phyloP scores from a whole-genome alignment of 2,797 vertebrate species.

The Ispidina picta region DNA sequence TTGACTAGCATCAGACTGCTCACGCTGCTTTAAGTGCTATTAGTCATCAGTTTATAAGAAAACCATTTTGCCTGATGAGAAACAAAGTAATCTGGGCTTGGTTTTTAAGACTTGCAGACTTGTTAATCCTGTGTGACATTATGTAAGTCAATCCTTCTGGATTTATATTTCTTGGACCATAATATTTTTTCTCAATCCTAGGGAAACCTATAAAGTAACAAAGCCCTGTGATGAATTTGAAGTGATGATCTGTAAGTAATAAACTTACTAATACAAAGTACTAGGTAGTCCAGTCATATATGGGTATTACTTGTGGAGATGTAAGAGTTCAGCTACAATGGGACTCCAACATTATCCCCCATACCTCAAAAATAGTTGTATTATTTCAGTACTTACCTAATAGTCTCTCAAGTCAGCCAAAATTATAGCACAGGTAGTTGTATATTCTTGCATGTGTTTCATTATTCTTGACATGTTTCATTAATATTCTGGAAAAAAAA shows the following conservation, averaged over 20 bases:
- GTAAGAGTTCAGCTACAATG: not conserved
- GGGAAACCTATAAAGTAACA: not conserved
- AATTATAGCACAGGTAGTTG: slow-evolving; percentile 4
- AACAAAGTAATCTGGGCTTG: not conserved
- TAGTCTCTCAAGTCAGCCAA: not conserved
- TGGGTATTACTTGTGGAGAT: not conserved
- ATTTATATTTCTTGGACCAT: not conserved
- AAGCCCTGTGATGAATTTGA: not conserved
- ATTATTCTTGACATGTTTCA: not conserved
- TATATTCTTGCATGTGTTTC: not conserved
- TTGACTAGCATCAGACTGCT: not conserved
- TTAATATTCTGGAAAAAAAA: slow-evolving; percentile 53
- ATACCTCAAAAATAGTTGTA: not conserved
- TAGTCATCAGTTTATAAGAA: not conserved
- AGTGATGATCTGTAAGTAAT: not conserved
- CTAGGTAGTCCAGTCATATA: not conserved
- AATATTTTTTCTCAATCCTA: not conserved
- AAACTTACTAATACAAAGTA: not conserved
- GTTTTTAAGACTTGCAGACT: not conserved
- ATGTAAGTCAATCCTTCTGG: not conserved
- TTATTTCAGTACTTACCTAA: not conserved
- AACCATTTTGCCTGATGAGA: not conserved
- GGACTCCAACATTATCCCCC: not conserved
- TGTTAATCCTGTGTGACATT: not conserved
- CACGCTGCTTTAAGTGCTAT: not conserved